Conservation (phyloP, 2,888 invertebrate genomes). For the Acanthosepion pharaonis region DNA sequence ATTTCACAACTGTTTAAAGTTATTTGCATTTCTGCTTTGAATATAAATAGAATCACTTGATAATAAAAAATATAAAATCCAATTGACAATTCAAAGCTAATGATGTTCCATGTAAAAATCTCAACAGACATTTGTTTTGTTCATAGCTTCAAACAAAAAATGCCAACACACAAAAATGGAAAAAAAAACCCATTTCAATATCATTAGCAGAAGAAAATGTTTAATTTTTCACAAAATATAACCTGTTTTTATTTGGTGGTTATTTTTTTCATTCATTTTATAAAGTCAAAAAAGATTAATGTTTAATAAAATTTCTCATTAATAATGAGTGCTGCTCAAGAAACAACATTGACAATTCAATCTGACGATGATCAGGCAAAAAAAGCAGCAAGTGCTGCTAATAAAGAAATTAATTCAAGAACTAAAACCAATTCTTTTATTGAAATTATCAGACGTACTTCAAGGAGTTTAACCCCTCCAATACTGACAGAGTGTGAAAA, state of each 20-base stretch:
- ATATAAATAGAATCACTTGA: background rate
- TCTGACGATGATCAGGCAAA: background rate
- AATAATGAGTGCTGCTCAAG: background rate
- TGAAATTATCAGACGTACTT: background rate
- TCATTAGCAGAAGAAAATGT: background rate
- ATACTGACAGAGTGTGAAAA: background rate
- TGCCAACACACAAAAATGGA: background rate
- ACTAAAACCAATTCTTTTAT: background rate
- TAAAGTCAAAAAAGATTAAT: background rate
- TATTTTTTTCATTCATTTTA: background rate
- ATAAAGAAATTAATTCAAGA: background rate
- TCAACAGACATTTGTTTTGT: background rate
- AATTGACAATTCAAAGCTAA: background rate
- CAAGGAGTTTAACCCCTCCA: background rate
- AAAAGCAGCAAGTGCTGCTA: background rate
- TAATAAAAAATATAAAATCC: background rate
- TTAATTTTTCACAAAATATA: background rate
- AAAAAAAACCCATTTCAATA: background rate
- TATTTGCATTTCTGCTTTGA: background rate
- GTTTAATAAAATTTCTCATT: background rate
- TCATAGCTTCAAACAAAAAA: background rate
- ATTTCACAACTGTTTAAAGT: no score
- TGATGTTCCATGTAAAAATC: background rate
- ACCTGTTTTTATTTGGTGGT: background rate
- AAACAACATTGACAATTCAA: background rate